Conservation (phyloP, 2,113 vertebrate genomes). For the Zingel zingel region DNA sequence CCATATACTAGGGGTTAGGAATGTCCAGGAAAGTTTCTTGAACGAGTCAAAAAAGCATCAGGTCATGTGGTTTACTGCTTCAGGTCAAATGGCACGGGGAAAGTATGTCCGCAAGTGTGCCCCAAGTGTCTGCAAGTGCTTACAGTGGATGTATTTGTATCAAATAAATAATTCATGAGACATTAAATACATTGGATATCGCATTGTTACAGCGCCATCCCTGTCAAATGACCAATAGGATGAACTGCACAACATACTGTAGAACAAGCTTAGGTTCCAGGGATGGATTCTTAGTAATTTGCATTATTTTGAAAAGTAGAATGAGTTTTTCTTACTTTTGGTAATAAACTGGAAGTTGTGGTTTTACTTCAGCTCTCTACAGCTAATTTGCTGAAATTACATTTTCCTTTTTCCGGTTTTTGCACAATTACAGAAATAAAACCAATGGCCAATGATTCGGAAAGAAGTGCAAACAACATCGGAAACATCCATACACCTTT, state of each 20-base stretch:
- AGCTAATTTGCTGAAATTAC: neutral
- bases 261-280: no score
- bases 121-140: no score
- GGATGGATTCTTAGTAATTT: no score
- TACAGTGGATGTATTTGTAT: neutral
- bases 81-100: slow-evolving; percentile 17
- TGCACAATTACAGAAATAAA: neutral
- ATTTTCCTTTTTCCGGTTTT: neutral
- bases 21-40: slow-evolving; percentile 18
- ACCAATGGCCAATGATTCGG: neutral
- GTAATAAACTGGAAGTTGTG: neutral
- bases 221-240: no score
- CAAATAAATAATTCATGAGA: neutral
- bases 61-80: slow-evolving; percentile 39
- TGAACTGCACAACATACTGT: no score
- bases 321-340: neutral
- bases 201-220: no score
- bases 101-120: neutral
- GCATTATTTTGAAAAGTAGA: neutral
- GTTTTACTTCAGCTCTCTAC: neutral
- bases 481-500: neutral
- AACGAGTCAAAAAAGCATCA: slow-evolving; percentile 19
- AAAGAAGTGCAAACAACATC: neutral
- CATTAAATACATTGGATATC: no score
- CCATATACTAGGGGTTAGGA: neutral